Evolutionary conservation across 2,113 vertebrate species (phyloP).

Genomic region (Coturnix japonica): DNA sequence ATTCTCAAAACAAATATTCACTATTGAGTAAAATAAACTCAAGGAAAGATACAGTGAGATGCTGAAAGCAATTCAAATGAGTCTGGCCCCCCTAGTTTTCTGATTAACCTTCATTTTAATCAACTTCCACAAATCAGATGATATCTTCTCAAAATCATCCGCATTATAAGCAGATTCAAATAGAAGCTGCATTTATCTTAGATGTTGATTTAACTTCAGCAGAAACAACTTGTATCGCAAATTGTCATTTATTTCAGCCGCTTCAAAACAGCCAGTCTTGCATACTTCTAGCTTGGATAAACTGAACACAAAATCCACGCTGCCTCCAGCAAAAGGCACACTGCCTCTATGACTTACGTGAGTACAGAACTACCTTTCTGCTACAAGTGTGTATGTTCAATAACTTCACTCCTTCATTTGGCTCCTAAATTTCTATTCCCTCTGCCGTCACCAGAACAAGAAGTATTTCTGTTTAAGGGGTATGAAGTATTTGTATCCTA

Average conservation of each 20-base stretch:
- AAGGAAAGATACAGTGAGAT: background rate
- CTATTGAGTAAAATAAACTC: background rate
- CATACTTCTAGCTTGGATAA: background rate
- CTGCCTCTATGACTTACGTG: background rate
- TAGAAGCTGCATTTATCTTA: background rate
- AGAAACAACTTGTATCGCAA: background rate
- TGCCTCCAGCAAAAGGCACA: background rate
- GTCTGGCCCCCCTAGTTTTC: background rate
- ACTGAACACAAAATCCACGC: background rate
- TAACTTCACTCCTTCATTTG: background rate
- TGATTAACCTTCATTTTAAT: background rate
- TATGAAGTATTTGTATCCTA: background rate
- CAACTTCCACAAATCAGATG: background rate
- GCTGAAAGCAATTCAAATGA: background rate
- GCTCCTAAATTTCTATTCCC: background rate
- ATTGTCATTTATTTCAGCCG: background rate
- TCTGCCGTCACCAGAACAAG: background rate
- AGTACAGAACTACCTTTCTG: no score
- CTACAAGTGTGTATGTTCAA: background rate
- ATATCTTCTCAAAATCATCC: accelerated
- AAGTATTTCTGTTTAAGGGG: background rate
- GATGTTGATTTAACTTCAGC: background rate
- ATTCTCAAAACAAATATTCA: background rate
- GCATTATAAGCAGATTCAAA: background rate
- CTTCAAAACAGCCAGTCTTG: background rate